Base-by-base conservation (phyloP, 1,140 invertebrate species). In the Drosophila carrolli region DNA sequence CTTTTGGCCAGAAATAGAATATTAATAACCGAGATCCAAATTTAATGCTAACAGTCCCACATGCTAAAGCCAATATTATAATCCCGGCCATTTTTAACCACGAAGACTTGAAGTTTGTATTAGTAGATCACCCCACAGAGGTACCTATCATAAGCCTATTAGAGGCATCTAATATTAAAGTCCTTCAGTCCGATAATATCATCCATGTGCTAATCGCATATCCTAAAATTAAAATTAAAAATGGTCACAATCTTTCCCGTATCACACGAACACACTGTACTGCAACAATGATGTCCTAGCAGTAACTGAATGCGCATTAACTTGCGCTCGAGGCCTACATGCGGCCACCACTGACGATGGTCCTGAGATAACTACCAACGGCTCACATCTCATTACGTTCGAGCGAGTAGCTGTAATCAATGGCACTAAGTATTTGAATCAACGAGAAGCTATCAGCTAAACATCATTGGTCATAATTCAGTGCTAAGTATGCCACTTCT, bases 231-330 rank as follows among this genome's bases (percentile, higher is more conserved):
- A 32, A 32, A 29, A 37, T 48, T 32, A 59, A 62, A 73, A 47
- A 77, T 73, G 38, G 47, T 62, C 47, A 41, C 56, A 16, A 35
- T 72, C 35, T 72, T 46, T 29, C 56, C 51, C 41, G 60, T 66
- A 19, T 40, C 54, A n/a, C 55, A 57, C 13, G 56, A 54, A 35
- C 55, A 67, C 11, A 67, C 48, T 23, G 50, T 37, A 16, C n/a
- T 51, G 29, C 29, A 32, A 32, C 29, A 32, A 32, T 32, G 29
- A 32, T 32, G 29, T 32, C 29, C 29, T 32, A 32, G 29, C 6
- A 32, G 29, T 32, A 7, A 32, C 29, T 8, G 29, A 32, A 32
- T 32, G 1, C 29, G 6, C 8, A 32, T 32, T 32, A 32, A 23
- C 23, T 23, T 23, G 29, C 29, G 48, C 50, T 53, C 35, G 32